Evolutionary conservation across 2,888 invertebrate species (phyloP).

Genomic region (Baronia brevicornis): DNA sequence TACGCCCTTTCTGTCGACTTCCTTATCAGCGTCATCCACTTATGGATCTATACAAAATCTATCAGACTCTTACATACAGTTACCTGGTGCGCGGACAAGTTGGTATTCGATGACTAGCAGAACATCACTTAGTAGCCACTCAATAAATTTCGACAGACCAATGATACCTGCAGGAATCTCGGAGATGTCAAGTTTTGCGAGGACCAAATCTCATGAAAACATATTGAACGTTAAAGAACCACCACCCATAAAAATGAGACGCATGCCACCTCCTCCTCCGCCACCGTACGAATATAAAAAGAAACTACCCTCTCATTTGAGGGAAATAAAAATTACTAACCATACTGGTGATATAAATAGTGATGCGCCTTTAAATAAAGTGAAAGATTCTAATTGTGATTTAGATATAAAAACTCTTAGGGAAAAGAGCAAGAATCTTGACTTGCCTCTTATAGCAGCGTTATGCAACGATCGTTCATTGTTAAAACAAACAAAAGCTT

Average conservation of each 20-base stretch:
- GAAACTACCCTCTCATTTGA: conserved; percentile 73
- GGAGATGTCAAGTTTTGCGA: conserved; percentile 72
- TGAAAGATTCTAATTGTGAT: conserved; percentile 65
- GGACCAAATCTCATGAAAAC: conserved; percentile 88
- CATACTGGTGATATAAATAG: conserved; percentile 30
- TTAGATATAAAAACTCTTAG: conserved; percentile 88
- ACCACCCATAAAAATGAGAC: conserved; percentile 64
- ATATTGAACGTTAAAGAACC: conserved; percentile 78
- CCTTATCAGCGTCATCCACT: conserved; percentile 79
- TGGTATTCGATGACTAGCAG: conserved; percentile 78
- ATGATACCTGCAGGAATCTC: conserved; percentile 76
- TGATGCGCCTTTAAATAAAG: conserved; percentile 48
- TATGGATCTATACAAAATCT: conserved; percentile 89
- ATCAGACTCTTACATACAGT: conserved; percentile 82
- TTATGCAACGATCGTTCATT: conserved; percentile 94
- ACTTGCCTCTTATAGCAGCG: conserved; percentile 93
- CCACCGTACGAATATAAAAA: conserved; percentile 70
- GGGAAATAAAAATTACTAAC: conserved; percentile 41
- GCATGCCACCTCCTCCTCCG: conserved; percentile 73
- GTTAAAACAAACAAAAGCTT: conserved; percentile 91
- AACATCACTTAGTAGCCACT: conserved; percentile 77
- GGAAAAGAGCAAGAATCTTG: conserved; percentile 92
- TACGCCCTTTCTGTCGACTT: conserved; percentile 84
- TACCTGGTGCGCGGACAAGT: conserved; percentile 73
- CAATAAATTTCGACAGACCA: conserved; percentile 80